Base-by-base conservation (phyloP, 2,888 invertebrate genomes). In the Apamea anceps region DNA sequence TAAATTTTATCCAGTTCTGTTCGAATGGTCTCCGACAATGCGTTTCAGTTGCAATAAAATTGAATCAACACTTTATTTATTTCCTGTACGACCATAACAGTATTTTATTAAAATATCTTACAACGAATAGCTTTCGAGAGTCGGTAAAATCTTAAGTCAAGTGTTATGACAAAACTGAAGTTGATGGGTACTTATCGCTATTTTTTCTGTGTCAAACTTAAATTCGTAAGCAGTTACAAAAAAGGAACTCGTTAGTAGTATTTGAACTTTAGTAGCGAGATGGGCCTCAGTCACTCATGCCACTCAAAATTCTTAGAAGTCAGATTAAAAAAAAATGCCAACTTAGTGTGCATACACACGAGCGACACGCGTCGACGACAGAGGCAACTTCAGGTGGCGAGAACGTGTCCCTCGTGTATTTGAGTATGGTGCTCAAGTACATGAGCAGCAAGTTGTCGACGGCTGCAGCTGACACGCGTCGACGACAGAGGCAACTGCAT, bases 41-140 rank as follows among this genome's bases (percentile, higher is more conserved):
- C 42, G 48, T 80, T 82, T 25, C 54, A 32, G n/a, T 51, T 57
- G 48, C 51, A 71, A 81, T 82, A 71, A 60, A 78, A 72, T 81
- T 60, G 10, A n/a, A 63, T 62, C 3, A n/a, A 63, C 54, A 21
- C 10, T 76, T 73, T 62, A 18, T 67, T 37, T 75, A 25, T 42
- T 72, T 67, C 13, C 21, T 54, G 1, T 15, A 67, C 15, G 51
- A 37, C 37, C 37, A 37, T 37, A 37, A 37, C 2, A 72, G 28
- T 25, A 10, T 78, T 62, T 67, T 45, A 67, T 67, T n/a, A 8
- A 45, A 62, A 71, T 45, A 51, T 57, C 21, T 74, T 62, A 13
- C 45, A 45, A 18, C 57, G 45, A 45, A 25, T 12, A 21, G 4
- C 0, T n/a, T 45, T 54, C 25, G 8, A 28, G 10, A 21, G 21